Evolutionary conservation across 2,113 vertebrate species (phyloP).

Genomic region (Dipodomys spectabilis): DNA sequence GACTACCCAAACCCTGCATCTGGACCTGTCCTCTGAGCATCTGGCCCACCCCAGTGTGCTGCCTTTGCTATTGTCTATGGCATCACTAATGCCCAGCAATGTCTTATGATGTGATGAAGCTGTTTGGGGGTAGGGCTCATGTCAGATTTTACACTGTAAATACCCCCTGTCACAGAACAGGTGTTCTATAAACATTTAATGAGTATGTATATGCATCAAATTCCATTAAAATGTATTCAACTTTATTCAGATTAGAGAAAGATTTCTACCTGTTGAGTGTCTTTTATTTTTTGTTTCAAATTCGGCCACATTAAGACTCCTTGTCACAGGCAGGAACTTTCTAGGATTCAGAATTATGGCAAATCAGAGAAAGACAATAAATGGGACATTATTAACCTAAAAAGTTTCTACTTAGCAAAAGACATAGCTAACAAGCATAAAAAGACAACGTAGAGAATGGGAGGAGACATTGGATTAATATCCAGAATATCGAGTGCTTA

Average conservation of each 20-base stretch:
- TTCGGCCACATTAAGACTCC: constrained; percentile 22
- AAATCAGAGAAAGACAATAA: no score
- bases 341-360: no score
- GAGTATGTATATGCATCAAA: constrained; percentile 8
- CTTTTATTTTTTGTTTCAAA: constrained; percentile 34
- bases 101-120: constrained; percentile 6
- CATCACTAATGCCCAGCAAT: constrained; percentile 21
- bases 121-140: background rate
- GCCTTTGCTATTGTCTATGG: background rate
- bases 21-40: background rate
- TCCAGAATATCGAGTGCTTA: no score
- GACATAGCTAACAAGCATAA: no score
- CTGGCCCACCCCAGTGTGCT: background rate
- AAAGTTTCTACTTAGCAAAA: no score
- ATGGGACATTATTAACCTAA: no score
- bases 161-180: constrained; percentile 22
- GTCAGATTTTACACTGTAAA: constrained; percentile 39
- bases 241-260: constrained; percentile 54
- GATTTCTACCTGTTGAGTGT: background rate
- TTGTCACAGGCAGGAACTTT: no score
- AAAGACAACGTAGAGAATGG: no score
- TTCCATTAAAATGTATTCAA: constrained; percentile 45
- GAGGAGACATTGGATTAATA: no score
- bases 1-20: background rate
- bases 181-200: constrained; percentile 38